Conservation (phyloP, 2,113 vertebrate genomes). For the Dipodomys stephensi region DNA sequence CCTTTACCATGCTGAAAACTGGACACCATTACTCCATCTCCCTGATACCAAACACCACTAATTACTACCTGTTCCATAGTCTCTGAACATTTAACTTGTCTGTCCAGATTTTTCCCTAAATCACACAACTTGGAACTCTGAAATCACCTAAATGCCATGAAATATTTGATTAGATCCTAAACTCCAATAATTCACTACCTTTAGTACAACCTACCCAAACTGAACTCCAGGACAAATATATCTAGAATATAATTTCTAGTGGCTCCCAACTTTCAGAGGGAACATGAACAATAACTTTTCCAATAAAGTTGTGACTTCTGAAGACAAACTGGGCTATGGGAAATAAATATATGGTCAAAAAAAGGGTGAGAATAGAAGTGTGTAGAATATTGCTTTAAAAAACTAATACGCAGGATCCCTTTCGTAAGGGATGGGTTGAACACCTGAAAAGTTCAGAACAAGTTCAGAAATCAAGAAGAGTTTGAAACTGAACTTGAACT, state of each 20-base stretch:
- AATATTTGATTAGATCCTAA: constrained; percentile 13
- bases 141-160: neutral
- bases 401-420: neutral
- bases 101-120: constrained; percentile 29
- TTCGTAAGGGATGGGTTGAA: constrained; percentile 32
- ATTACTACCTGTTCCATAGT: neutral
- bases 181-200: neutral
- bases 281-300: constrained; percentile 42
- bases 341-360: neutral
- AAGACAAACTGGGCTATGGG: neutral
- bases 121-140: neutral
- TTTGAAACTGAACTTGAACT: constrained; percentile 60
- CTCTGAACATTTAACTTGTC: neutral
- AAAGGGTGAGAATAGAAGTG: neutral
- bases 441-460: constrained; percentile 3
- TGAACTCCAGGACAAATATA: constrained; percentile 6
- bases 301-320: constrained; percentile 38
- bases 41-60: constrained; percentile 11
- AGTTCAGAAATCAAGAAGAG: neutral
- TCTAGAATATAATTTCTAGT: constrained; percentile 43
- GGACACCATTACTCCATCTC: neutral
- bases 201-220: neutral
- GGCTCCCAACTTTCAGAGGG: constrained; percentile 22
- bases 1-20: neutral
- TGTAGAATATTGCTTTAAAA: constrained; percentile 24